phyloP scores from a whole-genome alignment of 2,888 invertebrate genomes.

The Busseola fusca region DNA sequence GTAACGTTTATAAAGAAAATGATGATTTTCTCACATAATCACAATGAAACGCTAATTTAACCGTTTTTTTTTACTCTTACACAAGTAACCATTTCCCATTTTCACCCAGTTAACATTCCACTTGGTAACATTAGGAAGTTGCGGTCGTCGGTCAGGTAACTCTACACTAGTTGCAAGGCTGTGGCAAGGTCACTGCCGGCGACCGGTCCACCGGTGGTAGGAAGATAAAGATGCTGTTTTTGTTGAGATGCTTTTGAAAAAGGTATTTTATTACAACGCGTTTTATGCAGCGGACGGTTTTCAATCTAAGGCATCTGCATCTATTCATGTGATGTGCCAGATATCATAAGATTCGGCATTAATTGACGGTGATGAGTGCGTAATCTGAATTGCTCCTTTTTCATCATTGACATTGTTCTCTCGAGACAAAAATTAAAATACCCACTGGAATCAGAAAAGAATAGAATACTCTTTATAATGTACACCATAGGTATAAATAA shows the following conservation, averaged over 20 bases:
- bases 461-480: too few relatives aligned
- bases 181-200: conserved; percentile 69
- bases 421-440: too few relatives aligned
- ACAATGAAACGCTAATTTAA: not conserved
- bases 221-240: conserved; percentile 22
- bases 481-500: too few relatives aligned
- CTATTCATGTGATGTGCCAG: not conserved
- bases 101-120: conserved; percentile 29
- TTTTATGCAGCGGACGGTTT: not conserved
- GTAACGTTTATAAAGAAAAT: too few relatives aligned
- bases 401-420: too few relatives aligned
- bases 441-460: too few relatives aligned
- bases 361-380: too few relatives aligned
- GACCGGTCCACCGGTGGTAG: conserved; percentile 33
- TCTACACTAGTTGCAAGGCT: conserved; percentile 63
- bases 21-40: not conserved
- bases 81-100: conserved; percentile 2
- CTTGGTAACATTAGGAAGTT: conserved; percentile 43
- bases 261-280: conserved; percentile 26
- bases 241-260: conserved; percentile 27
- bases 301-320: not conserved
- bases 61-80: not conserved
- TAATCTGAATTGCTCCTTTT: too few relatives aligned
- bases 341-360: not conserved
- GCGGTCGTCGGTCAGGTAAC: conserved; percentile 61